Conservation (phyloP, 2,888 invertebrate species). For the Pinctada fucata region DNA sequence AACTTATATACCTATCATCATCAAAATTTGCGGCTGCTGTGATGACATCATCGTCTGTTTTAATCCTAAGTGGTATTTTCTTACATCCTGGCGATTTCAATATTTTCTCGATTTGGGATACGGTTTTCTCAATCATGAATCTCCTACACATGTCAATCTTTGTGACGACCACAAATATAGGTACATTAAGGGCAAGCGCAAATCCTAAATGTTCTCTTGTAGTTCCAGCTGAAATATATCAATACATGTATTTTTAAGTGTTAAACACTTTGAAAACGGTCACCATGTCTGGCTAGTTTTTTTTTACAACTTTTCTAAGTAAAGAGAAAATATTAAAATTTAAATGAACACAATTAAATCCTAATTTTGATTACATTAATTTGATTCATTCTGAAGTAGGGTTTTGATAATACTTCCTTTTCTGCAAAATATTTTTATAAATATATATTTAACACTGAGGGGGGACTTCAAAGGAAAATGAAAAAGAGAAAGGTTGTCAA, state of each 20-base stretch:
- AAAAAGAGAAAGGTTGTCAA: no score
- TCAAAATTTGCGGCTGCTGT: constrained; percentile 85
- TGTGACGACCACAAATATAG: constrained; percentile 94
- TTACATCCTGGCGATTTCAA: constrained; percentile 83
- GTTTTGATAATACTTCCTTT: no score
- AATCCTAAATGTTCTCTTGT: constrained; percentile 95
- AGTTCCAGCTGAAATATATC: constrained; percentile 74
- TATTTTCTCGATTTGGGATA: constrained; percentile 80
- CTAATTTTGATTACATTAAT: no score
- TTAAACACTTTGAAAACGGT: no score
- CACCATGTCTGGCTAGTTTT: background rate
- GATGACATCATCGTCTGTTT: constrained; percentile 85
- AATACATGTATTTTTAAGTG: background rate
- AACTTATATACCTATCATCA: constrained; percentile 72
- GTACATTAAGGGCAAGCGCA: constrained; percentile 80
- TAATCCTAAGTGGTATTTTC: constrained; percentile 83
- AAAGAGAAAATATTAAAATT: no score
- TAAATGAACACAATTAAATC: no score
- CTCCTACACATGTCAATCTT: constrained; percentile 90
- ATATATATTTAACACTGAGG: no score
- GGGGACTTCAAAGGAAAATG: no score
- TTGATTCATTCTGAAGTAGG: no score
- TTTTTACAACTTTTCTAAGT: no score
- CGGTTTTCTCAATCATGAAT: constrained; percentile 77
- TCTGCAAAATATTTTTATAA: no score